A percentile compares a stretch with the other conserved stretches of the same genome.
phyloP scores from a whole-genome alignment of 2,113 vertebrate species.

The Nycticorax nycticorax region DNA sequence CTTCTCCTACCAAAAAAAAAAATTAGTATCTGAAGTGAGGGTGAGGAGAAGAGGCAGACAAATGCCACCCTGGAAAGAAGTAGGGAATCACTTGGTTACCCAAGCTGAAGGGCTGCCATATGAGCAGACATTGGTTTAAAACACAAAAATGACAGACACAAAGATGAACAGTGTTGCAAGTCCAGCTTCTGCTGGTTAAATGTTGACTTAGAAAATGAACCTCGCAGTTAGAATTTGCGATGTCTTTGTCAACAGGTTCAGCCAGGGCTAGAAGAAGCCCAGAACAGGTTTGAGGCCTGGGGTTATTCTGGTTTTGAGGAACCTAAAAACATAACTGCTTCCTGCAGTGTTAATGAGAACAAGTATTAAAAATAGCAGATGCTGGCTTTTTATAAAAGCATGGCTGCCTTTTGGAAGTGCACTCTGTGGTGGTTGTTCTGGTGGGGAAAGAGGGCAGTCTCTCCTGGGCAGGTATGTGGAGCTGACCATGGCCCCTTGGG shows the following conservation, averaged over 20 bases:
- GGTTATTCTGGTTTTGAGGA: not conserved
- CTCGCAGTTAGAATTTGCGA: not conserved
- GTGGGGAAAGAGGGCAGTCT: not conserved
- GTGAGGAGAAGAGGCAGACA: not conserved
- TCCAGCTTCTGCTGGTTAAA: not conserved
- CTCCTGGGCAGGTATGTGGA: accelerated
- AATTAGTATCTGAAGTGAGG: not conserved
- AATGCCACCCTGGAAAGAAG: not conserved
- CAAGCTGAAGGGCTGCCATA: not conserved
- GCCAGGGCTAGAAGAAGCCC: not conserved
- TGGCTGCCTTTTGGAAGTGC: not conserved
- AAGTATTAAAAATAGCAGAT: not conserved
- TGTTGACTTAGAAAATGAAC: not conserved
- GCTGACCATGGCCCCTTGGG: not conserved
- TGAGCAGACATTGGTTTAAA: not conserved
- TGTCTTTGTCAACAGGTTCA: not conserved
- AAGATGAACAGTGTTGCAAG: not conserved
- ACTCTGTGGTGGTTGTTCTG: not conserved
- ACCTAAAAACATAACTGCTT: not conserved
- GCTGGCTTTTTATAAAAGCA: not conserved
- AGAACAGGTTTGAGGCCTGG: not conserved
- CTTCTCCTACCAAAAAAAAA: not conserved
- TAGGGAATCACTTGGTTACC: not conserved
- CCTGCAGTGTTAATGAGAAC: not conserved
- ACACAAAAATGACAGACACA: too few relatives aligned